Evolutionary conservation across 2,888 invertebrate genomes (phyloP).

Genomic region (Melanchra persicariae): DNA sequence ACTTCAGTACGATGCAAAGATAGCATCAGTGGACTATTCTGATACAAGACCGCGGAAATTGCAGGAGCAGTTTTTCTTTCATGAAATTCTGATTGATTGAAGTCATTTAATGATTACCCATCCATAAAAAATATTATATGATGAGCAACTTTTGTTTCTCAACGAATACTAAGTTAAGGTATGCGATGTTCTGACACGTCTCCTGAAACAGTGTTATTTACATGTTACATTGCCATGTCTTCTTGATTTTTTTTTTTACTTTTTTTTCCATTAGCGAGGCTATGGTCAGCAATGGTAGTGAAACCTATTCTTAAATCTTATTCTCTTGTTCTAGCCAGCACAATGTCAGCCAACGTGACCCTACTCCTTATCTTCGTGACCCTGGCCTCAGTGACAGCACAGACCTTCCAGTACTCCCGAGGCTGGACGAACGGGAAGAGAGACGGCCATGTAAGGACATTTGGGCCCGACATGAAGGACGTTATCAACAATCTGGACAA

Average conservation of each 20-base stretch:
- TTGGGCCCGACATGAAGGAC: slow-evolving; percentile 71
- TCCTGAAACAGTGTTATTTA: too few species aligned
- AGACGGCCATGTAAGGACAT: slow-evolving; percentile 75
- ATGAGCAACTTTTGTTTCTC: not conserved
- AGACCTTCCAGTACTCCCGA: slow-evolving; percentile 94
- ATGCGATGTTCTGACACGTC: too few species aligned
- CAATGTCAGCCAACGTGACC: slow-evolving; percentile 79
- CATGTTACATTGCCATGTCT: too few species aligned
- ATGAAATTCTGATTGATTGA: not conserved
- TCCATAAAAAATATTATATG: too few species aligned
- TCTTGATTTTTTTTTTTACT: too few species aligned
- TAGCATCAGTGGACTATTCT: not conserved
- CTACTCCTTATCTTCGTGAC: slow-evolving; percentile 83
- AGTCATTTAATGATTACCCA: too few species aligned
- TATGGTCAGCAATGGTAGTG: not conserved
- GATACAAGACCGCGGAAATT: not conserved
- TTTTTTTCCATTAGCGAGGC: not conserved
- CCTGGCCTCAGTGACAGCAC: slow-evolving; percentile 88
- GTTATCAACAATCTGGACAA: slow-evolving; percentile 76
- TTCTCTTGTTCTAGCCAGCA: slow-evolving; percentile 65
- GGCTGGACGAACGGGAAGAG: slow-evolving; percentile 95
- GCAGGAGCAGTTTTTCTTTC: not conserved
- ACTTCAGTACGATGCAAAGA: not conserved
- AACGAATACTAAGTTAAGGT: not conserved
- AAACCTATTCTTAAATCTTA: not conserved